Evolutionary conservation across 64 coral and sea anemone genomes (phyloP).

Genomic region (Montipora foliosa): DNA sequence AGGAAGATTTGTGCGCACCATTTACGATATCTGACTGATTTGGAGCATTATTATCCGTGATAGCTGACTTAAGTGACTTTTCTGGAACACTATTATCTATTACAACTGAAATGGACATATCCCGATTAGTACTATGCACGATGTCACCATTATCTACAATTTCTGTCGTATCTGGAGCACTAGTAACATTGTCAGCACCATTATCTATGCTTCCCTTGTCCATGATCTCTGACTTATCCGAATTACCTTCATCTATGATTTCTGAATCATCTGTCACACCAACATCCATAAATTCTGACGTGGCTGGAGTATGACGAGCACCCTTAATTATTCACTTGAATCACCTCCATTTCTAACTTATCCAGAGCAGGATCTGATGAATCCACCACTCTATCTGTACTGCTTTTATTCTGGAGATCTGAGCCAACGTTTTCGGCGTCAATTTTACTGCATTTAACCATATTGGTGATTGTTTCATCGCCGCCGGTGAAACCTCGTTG

Average conservation of each 20-base stretch:
- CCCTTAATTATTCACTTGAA: conserved; percentile 6
- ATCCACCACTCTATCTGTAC: conserved; percentile 7
- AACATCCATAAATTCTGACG: conserved; percentile 28
- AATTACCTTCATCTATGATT: neutral
- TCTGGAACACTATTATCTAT: conserved; percentile 19
- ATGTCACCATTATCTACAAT: conserved; percentile 14
- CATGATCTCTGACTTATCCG: conserved; percentile 23
- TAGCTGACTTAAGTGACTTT: conserved; percentile 18
- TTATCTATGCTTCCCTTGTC: neutral
- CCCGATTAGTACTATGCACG: conserved; percentile 15
- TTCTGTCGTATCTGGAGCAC: conserved; percentile 35
- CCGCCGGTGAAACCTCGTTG: conserved; percentile 27
- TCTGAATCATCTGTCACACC: conserved; percentile 17
- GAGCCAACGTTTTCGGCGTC: conserved; percentile 29
- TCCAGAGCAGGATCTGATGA: conserved; percentile 19
- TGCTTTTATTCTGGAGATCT: conserved; percentile 25
- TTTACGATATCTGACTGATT: conserved; percentile 27
- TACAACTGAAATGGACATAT: conserved; percentile 38
- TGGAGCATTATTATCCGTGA: conserved; percentile 21
- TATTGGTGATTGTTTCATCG: conserved; percentile 12
- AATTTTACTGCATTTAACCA: conserved; percentile 6
- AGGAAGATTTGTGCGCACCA: conserved; percentile 33
- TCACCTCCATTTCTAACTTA: conserved; percentile 23
- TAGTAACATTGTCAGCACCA: neutral
- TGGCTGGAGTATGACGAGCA: conserved; percentile 1